Base-by-base conservation (phyloP, 2,797 vertebrate species). In the Mareca strepera region DNA sequence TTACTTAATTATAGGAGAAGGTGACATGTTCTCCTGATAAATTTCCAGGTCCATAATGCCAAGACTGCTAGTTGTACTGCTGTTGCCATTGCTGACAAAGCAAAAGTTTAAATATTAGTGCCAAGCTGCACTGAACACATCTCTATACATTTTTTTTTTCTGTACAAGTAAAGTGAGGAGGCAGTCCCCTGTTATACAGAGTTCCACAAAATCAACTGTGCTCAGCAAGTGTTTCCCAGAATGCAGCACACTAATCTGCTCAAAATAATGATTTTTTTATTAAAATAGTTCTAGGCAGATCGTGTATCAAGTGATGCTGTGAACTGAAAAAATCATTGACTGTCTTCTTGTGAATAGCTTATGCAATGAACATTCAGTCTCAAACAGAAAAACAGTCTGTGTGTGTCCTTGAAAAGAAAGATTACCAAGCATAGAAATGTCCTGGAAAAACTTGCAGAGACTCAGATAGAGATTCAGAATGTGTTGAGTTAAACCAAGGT, bases 21-120 rank as follows among this genome's bases (percentile, higher is more conserved):
- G 97, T 96, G 98, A 97, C 87, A 98, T 87, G 93, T 97, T 98
- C 95, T 99, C 99, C 96, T 98, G 98, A 98, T 98, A 99, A 90
- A 98, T 98, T 95, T 99, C 99, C 97, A 99, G 98, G 97, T 99
- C 99, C 95, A 98, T 98, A 96, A 98, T 97, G 92, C 99, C 99
- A 68, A 99, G 98, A 97, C 99, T 98, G 97, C 98, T 99, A 95
- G 99, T 99, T 76, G 98, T 98, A 92, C 99, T 99, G 98, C 99
- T 99, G 97, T 99, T 99, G 93, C 98, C 99, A 95, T 99, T 99
- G 98, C 99, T 99, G 98, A 98, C 97, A 98, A 97, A 97, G 98
- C 97, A 98, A 98, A 98, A 98, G 96, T 98, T 97, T 95, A 97
- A 95, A 96, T 37, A 97, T 98, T 98, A 98, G 97, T 97, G 97